Conservation (phyloP, 2,113 vertebrate species). For the Macaca mulatta region DNA sequence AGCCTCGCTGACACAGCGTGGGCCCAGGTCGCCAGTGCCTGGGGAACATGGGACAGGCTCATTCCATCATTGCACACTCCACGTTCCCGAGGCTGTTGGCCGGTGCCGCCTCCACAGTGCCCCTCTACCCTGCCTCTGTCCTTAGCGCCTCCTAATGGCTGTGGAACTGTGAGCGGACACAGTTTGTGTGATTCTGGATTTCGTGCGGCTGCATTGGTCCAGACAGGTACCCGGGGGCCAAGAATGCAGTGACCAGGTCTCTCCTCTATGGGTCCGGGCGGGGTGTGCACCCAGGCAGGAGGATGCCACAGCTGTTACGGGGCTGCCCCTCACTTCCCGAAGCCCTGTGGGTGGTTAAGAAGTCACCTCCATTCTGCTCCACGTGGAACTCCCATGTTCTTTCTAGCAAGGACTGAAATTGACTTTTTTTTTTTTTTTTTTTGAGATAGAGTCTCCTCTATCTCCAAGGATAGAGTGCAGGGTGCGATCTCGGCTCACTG, state of each 20-base stretch:
- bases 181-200: neutral
- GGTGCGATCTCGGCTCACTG: no score
- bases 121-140: no score
- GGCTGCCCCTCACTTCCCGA: neutral
- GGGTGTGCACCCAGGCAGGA: neutral
- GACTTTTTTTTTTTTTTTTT: neutral
- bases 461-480: no score
- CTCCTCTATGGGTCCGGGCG: neutral
- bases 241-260: neutral
- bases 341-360: neutral
- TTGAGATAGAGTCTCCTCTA: no score
- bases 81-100: no score
- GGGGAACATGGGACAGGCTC: neutral
- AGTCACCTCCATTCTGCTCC: neutral
- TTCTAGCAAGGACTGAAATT: neutral
- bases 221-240: neutral
- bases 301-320: neutral
- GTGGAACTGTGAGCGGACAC: neutral
- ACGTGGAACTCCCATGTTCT: neutral
- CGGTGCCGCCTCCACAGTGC: no score
- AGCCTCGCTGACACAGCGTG: neutral
- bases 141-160: no score
- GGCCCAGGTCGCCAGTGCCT: neutral
- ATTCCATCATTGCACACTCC: neutral
- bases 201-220: neutral